phyloP scores from a whole-genome alignment of 1,140 invertebrate genomes.

The Plectrocnemia conspersa region DNA sequence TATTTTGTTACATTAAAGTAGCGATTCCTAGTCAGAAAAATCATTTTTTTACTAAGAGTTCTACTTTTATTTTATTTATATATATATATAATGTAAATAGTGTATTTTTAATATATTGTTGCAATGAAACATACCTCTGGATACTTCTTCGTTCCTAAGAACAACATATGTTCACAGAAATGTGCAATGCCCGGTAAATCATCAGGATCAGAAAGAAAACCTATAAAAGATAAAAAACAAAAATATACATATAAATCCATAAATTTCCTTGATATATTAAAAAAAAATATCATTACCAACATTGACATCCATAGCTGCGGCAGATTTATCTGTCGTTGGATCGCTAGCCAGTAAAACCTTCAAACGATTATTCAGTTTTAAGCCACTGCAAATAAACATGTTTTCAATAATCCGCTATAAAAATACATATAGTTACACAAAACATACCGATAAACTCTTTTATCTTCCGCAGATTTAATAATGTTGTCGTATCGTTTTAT shows the following conservation, averaged over 20 bases:
- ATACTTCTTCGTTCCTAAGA: conserved; percentile 91
- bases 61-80: too few species aligned
- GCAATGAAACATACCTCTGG: conserved; percentile 56
- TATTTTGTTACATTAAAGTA: not conserved
- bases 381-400: too few species aligned
- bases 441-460: conserved; percentile 63
- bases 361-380: conserved; percentile 79
- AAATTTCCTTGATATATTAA: not conserved
- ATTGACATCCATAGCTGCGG: conserved; percentile 76
- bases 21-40: not conserved
- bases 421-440: conserved; percentile 9
- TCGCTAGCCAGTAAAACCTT: conserved; percentile 90
- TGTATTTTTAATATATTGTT: too few species aligned
- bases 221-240: conserved; percentile 49
- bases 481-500: conserved; percentile 64
- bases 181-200: conserved; percentile 89
- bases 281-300: conserved; percentile 54
- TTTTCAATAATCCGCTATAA: too few species aligned
- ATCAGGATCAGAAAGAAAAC: conserved; percentile 80
- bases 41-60: too few species aligned
- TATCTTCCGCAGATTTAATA: conserved; percentile 74
- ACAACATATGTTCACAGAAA: conserved; percentile 98
- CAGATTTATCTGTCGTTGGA: conserved; percentile 86
- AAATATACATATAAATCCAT: conserved; percentile 21
- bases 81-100: too few species aligned